Base-by-base conservation (phyloP, 2,888 invertebrate genomes). In the Melinaea menophilus region DNA sequence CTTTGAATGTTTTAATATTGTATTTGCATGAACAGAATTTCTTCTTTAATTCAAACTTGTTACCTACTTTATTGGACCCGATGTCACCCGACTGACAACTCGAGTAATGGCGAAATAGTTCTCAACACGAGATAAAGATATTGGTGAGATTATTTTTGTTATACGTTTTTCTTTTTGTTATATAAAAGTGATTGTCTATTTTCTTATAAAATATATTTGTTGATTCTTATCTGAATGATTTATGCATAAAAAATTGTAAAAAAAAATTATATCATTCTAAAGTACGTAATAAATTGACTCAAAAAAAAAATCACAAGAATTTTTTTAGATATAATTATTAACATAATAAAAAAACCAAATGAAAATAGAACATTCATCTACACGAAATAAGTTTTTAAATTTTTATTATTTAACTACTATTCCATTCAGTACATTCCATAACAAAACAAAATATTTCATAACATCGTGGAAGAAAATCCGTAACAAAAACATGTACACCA, bases 41-140 rank as follows among this genome's bases (percentile, higher is more conserved):
- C 87, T 86, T 88, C 87, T 88, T 84, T 86, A 88, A 88, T 88
- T 87, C 84, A 78, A 82, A 82, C 79, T 87, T 86, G 83, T 86
- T 81, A 82, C 71, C 64, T 72, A 78, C 78, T 85, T 86, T 88
- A 86, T 86, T 85, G 84, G 79, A 75, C 71, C 72, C 72, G 76
- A 80, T 82, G 83, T 80, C 84, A 81, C 78, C 77, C 73, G 77
- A 71, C 69, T 77, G 79, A 80, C 79, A 77, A 76, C 54, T 41
- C 56, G 56, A 57, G 45, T 46, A 57, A 57, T 57, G 46, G 45
- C 56, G 33, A 46, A 56, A 57, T 57, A 57, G 37, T 46, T 12
- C 7, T 11, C 56, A 12, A 45, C 3, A 41, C 56, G 22, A 57
- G 33, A 41, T 45, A 57, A 57, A 31, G n/a, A 45, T 57, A 31